Conservation (phyloP, 2,888 invertebrate species). For the Campoletis raptor region DNA sequence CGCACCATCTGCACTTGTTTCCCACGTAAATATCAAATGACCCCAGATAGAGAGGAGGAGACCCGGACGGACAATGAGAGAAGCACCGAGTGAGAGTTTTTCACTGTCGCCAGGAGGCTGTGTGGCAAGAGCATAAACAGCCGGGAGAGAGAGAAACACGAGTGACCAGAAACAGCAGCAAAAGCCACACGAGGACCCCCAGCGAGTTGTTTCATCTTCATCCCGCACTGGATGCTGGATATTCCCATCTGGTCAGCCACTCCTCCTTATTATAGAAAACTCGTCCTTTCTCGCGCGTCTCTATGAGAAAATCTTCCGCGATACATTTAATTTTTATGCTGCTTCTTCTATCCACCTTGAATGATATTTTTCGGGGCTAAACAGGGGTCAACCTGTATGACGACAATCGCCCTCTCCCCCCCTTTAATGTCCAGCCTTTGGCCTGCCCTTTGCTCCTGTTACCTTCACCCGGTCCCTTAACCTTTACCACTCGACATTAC, state of each 20-base stretch:
- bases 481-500: conserved; percentile 28
- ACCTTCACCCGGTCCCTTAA: conserved; percentile 19
- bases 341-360: conserved; percentile 30
- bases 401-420: conserved; percentile 74
- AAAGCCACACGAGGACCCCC: conserved; percentile 76
- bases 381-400: conserved; percentile 83
- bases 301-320: conserved; percentile 66
- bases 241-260: conserved; percentile 45
- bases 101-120: conserved; percentile 77
- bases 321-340: conserved; percentile 47
- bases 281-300: conserved; percentile 61
- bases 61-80: conserved; percentile 58
- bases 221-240: conserved; percentile 22
- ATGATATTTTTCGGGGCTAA: conserved; percentile 79
- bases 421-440: conserved; percentile 17
- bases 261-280: conserved; percentile 62
- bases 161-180: conserved; percentile 65
- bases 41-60: conserved; percentile 70
- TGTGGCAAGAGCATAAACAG: conserved; percentile 76
- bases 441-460: conserved; percentile 55
- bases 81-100: conserved; percentile 77
- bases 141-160: conserved; percentile 60
- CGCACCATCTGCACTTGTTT: conserved; percentile 76
- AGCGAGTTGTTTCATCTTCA: conserved; percentile 74
- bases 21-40: conserved; percentile 84